Conservation (phyloP, 2,888 invertebrate genomes). For the Apamea epomidion region DNA sequence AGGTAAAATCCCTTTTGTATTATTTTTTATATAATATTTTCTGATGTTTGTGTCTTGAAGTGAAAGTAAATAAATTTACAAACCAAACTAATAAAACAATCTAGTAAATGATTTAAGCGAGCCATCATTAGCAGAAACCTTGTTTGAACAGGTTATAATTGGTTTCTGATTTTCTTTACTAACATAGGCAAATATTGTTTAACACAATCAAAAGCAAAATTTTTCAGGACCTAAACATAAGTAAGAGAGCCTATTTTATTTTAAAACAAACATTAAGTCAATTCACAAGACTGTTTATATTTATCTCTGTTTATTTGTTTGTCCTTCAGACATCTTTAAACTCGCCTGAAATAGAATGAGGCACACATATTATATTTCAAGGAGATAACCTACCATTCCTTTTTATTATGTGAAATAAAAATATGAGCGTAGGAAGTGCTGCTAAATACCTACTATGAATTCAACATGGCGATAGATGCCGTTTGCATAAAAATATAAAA, state of each 20-base stretch:
- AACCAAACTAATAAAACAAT: neutral
- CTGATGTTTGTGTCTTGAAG: too few relatives aligned
- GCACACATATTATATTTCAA: neutral
- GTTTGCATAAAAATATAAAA: slow-evolving; percentile 45
- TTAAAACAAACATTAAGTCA: neutral
- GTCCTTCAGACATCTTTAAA: neutral
- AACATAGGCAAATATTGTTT: slow-evolving; percentile 10
- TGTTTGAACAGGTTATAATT: slow-evolving; percentile 25
- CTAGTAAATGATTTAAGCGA: slow-evolving; percentile 8
- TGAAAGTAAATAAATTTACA: neutral
- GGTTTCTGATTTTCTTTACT: slow-evolving; percentile 11
- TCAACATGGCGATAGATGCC: slow-evolving; percentile 27
- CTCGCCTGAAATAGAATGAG: neutral
- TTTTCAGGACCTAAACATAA: neutral
- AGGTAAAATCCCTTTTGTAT: too few relatives aligned
- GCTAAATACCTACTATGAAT: slow-evolving; percentile 41
- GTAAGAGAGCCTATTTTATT: neutral
- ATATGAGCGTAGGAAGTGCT: slow-evolving; percentile 1
- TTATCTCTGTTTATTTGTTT: neutral
- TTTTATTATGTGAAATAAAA: slow-evolving; percentile 21
- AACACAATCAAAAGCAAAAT: neutral
- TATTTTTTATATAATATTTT: too few relatives aligned
- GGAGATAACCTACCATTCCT: neutral
- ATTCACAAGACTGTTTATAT: neutral
- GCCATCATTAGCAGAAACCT: slow-evolving; percentile 14